Conservation (phyloP, 1,140 invertebrate species). For the Zaprionus nigranus region DNA sequence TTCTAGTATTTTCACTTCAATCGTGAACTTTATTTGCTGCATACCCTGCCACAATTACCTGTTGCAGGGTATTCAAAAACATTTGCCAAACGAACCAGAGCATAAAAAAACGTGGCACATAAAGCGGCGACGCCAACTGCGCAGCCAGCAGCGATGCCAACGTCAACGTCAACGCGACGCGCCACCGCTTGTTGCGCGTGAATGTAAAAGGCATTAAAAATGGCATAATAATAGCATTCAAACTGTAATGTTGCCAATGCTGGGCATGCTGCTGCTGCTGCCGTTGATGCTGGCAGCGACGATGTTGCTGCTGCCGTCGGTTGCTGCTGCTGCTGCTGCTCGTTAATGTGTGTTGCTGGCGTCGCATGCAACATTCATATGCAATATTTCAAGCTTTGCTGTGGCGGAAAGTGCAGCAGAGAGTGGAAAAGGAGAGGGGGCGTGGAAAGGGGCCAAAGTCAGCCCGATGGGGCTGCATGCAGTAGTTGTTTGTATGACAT, state of each 20-base stretch:
- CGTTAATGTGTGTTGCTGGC: constrained; percentile 50
- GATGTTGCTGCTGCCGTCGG: constrained; percentile 16
- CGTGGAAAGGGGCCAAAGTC: not conserved
- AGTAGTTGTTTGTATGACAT: constrained; percentile 41
- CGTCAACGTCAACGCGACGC: constrained; percentile 15
- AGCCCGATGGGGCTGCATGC: constrained; percentile 27
- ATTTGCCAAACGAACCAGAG: constrained; percentile 57
- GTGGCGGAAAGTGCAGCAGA: not conserved
- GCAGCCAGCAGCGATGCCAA: constrained; percentile 16
- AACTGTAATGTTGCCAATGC: constrained; percentile 61
- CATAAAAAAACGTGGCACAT: constrained; percentile 46
- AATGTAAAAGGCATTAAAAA: constrained; percentile 62
- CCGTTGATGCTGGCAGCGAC: constrained; percentile 17
- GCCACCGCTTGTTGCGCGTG: constrained; percentile 48
- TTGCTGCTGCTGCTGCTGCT: constrained; percentile 31
- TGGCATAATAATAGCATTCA: constrained; percentile 76
- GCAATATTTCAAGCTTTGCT: constrained; percentile 67
- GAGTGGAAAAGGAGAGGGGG: constrained; percentile 5
- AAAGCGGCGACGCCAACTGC: constrained; percentile 17
- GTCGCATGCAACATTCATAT: constrained; percentile 71
- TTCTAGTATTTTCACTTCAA: not conserved
- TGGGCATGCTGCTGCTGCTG: constrained; percentile 17
- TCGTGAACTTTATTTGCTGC: not conserved
- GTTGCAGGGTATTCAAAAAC: constrained; percentile 34
- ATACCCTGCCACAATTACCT: not conserved